These are phyloP conservation scores for Gavialis gangeticus DNA, from an alignment of 2,113 vertebrate genomes.

Conservation along the genomic window DNA sequence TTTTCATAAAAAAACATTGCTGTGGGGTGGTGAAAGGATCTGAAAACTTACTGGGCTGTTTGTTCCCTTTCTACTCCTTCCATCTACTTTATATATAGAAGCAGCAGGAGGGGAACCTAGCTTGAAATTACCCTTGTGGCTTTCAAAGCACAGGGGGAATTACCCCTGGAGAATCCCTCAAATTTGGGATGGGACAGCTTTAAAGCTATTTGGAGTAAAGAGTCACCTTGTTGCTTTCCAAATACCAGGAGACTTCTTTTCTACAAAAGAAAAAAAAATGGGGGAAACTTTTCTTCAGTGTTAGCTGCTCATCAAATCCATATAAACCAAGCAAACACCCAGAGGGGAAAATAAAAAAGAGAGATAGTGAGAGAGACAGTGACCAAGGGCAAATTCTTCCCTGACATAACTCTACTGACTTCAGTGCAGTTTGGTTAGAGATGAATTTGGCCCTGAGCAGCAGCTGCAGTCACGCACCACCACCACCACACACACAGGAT, in stretches of 20 bases:
- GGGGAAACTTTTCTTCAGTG: background rate
- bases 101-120: background rate
- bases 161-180: background rate
- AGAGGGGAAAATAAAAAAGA: background rate
- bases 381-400: background rate
- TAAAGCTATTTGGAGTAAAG: background rate
- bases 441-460: background rate
- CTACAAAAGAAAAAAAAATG: background rate
- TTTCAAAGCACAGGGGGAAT: background rate
- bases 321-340: background rate
- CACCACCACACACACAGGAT: background rate
- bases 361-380: background rate
- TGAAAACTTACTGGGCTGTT: background rate
- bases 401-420: background rate
- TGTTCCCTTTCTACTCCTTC: conserved; percentile 2
- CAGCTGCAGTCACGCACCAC: background rate
- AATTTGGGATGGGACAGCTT: background rate
- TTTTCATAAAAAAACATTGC: background rate
- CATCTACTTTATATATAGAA: background rate
- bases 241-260: background rate
- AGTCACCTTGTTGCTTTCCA: too few species aligned
- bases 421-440: background rate
- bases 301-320: background rate
- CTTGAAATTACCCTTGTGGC: background rate
- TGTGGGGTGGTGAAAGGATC: too few species aligned